Evolutionary conservation across 2,797 vertebrate genomes (phyloP).

Genomic region (Gymnoscopelus braueri): DNA sequence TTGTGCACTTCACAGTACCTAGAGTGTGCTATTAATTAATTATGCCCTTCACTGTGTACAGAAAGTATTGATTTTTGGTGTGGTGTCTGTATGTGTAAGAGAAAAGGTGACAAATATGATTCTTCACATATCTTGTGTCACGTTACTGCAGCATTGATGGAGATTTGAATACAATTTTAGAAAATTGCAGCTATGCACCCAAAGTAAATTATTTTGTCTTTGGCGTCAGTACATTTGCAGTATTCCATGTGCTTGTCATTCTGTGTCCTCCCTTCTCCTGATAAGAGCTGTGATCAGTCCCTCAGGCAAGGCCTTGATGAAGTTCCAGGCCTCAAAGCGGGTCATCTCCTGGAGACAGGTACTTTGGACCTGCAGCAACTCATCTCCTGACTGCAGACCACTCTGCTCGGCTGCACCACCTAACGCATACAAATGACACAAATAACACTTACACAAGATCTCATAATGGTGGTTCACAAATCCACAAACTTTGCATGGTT

Average conservation of each 20-base stretch:
- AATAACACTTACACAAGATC: too few relatives aligned
- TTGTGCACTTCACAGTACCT: too few relatives aligned
- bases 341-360: conserved; percentile 84
- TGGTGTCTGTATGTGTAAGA: not conserved
- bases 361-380: conserved; percentile 86
- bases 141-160: too few relatives aligned
- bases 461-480: too few relatives aligned
- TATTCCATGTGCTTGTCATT: conserved; percentile 18
- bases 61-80: not conserved
- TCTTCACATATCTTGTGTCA: conserved; percentile 3
- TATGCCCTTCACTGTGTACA: not conserved
- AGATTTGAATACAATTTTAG: not conserved
- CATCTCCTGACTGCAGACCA: conserved; percentile 86
- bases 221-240: not conserved
- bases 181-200: not conserved
- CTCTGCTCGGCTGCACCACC: conserved; percentile 83
- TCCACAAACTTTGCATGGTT: too few relatives aligned
- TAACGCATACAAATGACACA: conserved; percentile 32
- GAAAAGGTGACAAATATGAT: not conserved
- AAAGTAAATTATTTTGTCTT: not conserved
- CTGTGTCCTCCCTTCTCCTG: conserved; percentile 72
- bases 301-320: conserved; percentile 89
- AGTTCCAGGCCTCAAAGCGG: conserved; percentile 92
- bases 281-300: conserved; percentile 81
- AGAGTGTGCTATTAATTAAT: not conserved